A percentile compares a stretch with the other conserved stretches of the same genome.
Evolutionary conservation across 2,113 vertebrate species (phyloP).

Genomic region (Camelus bactrianus): DNA sequence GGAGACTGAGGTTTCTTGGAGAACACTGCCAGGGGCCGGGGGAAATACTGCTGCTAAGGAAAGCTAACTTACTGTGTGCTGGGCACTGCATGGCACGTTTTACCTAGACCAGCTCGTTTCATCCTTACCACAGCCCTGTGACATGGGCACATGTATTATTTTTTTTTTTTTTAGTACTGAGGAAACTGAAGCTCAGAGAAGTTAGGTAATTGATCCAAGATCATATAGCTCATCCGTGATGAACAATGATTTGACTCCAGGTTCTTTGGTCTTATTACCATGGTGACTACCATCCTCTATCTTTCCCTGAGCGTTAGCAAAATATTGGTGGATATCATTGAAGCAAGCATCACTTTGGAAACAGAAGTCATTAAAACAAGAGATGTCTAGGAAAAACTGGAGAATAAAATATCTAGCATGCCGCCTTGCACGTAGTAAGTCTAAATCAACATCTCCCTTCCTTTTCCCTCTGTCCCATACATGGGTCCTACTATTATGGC

Average conservation of each 20-base stretch:
- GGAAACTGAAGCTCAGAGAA: neutral
- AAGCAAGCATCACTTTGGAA: neutral
- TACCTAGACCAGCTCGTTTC: neutral
- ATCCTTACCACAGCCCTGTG: neutral
- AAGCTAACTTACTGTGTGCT: neutral
- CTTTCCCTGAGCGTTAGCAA: neutral
- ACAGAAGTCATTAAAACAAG: neutral
- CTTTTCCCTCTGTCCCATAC: too few species aligned
- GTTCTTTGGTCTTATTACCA: neutral
- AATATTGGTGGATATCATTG: neutral
- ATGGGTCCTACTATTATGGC: too few species aligned
- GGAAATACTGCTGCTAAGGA: neutral
- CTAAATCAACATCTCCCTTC: neutral
- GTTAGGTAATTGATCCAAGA: neutral
- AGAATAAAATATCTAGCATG: neutral
- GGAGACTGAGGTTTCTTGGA: neutral
- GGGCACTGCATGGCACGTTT: neutral
- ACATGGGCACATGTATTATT: rapidly evolving
- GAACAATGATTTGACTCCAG: neutral
- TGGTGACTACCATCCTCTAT: neutral
- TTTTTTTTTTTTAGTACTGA: neutral
- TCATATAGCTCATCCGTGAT: rapidly evolving
- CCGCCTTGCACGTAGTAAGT: neutral
- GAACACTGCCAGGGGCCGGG: neutral
- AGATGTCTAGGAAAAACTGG: neutral